Base-by-base conservation (phyloP, 2,797 vertebrate genomes). In the Cyprinodon diabolis region DNA sequence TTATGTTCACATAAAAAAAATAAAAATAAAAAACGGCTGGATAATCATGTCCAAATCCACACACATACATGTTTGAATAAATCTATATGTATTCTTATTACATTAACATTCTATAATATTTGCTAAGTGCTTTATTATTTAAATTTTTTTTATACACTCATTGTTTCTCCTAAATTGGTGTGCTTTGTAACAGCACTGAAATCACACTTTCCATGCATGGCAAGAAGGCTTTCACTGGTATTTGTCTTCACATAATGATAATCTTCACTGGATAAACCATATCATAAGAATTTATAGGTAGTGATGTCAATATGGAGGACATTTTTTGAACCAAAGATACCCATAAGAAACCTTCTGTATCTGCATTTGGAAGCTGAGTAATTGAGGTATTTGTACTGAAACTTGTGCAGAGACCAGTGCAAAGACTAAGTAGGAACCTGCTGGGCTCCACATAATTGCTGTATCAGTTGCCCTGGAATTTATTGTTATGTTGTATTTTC, bases 401-500 rank as follows among this genome's bases (percentile, higher is more conserved):
- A 37, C 51, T 71, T 79, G 68, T 23, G 43, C 47, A 15, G 52
- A 69, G 80, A 84, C 72, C 78, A 76, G 54, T 47, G 86, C 21
- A 51, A 58, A 75, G 75, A 72, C 15, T 47, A 68, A 83, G 69
- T 47, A 69, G 72, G 23, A 48, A 49, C 79, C 74, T 56, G 81
- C 75, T 90, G 81, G 71, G 87, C 63, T 72, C 75, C 76, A 69
- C 76, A 74, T 5, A 69, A 69, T 69, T 35, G 69, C 76, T 66
- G 69, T 77, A 79, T 81, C 45, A 45, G 92, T 92, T 93, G 85
- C 91, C 79, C 89, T 88, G 91, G 84, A 66, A 90, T 92, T 91
- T 93, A 94, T 93, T 87, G 92, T 43, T 84, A 92, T 62, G 25
- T 75, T 84, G 74, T 66, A 69, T 78, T 58, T 40, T 25, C 5